Percentiles rank a stretch among this genome's conserved stretches.
phyloP scores from a whole-genome alignment of 2,797 vertebrate genomes.

The Toxotes lorentzi region DNA sequence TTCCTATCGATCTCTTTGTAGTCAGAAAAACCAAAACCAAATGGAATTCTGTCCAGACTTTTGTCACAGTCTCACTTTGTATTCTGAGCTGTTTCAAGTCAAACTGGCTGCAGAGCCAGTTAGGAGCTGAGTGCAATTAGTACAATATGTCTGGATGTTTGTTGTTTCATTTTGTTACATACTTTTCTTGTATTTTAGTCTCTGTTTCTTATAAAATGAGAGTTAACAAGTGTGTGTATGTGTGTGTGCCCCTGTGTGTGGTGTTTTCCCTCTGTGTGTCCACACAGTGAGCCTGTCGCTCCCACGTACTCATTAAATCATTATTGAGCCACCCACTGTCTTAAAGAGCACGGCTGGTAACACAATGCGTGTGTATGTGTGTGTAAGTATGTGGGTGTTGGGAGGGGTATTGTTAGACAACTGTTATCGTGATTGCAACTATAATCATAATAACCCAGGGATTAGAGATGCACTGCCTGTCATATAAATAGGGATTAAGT shows the following conservation, averaged over 20 bases:
- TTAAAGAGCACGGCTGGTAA: conserved; percentile 39
- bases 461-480: conserved; percentile 77
- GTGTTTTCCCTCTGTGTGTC: conserved; percentile 9
- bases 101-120: not conserved
- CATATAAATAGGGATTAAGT: conserved; percentile 79
- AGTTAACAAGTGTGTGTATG: conserved; percentile 32
- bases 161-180: conserved; percentile 37
- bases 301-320: conserved; percentile 63
- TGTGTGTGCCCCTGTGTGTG: conserved; percentile 5
- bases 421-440: conserved; percentile 69
- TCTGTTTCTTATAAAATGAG: conserved; percentile 30
- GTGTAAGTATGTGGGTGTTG: conserved; percentile 34
- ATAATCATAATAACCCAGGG: conserved; percentile 76
- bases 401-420: conserved; percentile 54
- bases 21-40: conserved; percentile 20
- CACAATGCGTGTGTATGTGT: conserved; percentile 11
- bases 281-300: conserved; percentile 38
- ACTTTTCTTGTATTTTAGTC: conserved; percentile 29
- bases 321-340: conserved; percentile 51
- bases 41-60: conserved; percentile 31
- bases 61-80: conserved; percentile 32
- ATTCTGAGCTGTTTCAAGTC: conserved; percentile 28
- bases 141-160: conserved; percentile 18
- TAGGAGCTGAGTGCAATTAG: conserved; percentile 23
- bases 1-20: conserved; percentile 6